A percentile compares a stretch with the other conserved stretches of the same genome.
These are phyloP conservation scores for Lithophane leautieri DNA, from an alignment of 2,888 invertebrate genomes.

Conservation along the genomic window DNA sequence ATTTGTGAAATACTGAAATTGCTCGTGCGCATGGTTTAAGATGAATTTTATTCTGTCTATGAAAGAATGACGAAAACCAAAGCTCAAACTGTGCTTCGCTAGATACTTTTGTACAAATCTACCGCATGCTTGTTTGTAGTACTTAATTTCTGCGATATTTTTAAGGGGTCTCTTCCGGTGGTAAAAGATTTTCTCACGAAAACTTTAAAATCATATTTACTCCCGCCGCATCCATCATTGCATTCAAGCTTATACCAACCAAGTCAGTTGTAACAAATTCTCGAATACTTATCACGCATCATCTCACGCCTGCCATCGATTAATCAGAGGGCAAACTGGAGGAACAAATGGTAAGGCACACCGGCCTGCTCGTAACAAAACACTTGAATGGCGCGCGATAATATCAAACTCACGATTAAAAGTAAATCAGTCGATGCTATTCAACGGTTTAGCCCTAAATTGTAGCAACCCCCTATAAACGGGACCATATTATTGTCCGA, in stretches of 20 bases:
- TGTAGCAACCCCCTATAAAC: conserved; percentile 80
- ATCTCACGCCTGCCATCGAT: conserved; percentile 59
- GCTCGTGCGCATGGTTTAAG: not conserved
- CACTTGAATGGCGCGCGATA: conserved; percentile 82
- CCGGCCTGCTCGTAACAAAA: conserved; percentile 80
- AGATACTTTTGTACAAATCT: too few species aligned
- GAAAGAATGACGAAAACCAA: too few species aligned
- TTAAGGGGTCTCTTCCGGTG: too few species aligned
- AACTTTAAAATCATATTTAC: too few species aligned
- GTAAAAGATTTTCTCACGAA: too few species aligned
- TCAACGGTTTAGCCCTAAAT: conserved; percentile 81
- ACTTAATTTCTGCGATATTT: too few species aligned
- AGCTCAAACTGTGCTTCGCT: too few species aligned
- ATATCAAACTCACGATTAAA: conserved; percentile 86
- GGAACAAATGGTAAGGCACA: conserved; percentile 70
- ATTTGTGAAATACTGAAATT: conserved; percentile 11
- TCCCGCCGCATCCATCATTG: not conserved
- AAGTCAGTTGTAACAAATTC: conserved; percentile 41
- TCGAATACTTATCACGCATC: conserved; percentile 53
- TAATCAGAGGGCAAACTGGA: conserved; percentile 50
- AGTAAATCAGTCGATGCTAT: conserved; percentile 85
- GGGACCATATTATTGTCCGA: conserved; percentile 74
- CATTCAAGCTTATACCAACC: not conserved
- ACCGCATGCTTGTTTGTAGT: too few species aligned
- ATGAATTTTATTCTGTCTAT: not conserved